Conservation (phyloP, 2,797 vertebrate species). For the Lutjanus argentimaculatus region DNA sequence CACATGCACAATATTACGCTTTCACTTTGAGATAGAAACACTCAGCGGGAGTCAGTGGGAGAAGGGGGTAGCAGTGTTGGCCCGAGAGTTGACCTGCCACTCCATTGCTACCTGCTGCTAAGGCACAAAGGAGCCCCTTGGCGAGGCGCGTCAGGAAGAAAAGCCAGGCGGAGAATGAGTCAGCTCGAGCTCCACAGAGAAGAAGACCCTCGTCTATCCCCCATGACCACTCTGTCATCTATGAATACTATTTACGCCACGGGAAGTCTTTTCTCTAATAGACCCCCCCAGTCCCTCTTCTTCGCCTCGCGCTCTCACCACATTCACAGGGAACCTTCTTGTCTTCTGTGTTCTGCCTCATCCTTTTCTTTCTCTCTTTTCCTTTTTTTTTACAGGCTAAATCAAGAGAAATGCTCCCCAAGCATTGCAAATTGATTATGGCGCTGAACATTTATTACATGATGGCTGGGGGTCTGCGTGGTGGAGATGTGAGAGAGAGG, state of each 20-base stretch:
- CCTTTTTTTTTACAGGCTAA: slow-evolving; percentile 76
- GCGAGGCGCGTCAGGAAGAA: slow-evolving; percentile 79
- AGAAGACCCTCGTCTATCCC: slow-evolving; percentile 81
- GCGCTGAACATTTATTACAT: slow-evolving; percentile 88
- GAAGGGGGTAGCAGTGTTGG: slow-evolving; percentile 71
- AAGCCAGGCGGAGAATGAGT: slow-evolving; percentile 85
- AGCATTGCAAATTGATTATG: slow-evolving; percentile 91
- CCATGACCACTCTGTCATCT: slow-evolving; percentile 85
- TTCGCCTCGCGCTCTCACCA: slow-evolving; percentile 62
- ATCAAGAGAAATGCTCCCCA: slow-evolving; percentile 85
- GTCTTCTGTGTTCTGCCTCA: slow-evolving; percentile 74
- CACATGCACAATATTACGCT: slow-evolving; percentile 47
- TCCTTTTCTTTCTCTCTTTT: slow-evolving; percentile 74
- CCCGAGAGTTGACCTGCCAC: slow-evolving; percentile 86
- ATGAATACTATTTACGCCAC: slow-evolving; percentile 87
- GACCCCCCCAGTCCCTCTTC: slow-evolving; percentile 68
- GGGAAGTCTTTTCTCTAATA: slow-evolving; percentile 87
- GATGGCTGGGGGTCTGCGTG: slow-evolving; percentile 76
- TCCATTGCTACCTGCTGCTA: slow-evolving; percentile 89
- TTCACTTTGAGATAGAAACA: slow-evolving; percentile 55
- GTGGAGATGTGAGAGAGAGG: slow-evolving; percentile 69
- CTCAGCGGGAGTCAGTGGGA: slow-evolving; percentile 72
- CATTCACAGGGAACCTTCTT: slow-evolving; percentile 73
- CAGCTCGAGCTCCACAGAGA: slow-evolving; percentile 78
- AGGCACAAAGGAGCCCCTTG: slow-evolving; percentile 84